Percentiles rank a stretch among this genome's conserved stretches.
These are phyloP conservation scores for Deilephila elpenor DNA, from an alignment of 2,888 invertebrate species.

Conservation along the genomic window DNA sequence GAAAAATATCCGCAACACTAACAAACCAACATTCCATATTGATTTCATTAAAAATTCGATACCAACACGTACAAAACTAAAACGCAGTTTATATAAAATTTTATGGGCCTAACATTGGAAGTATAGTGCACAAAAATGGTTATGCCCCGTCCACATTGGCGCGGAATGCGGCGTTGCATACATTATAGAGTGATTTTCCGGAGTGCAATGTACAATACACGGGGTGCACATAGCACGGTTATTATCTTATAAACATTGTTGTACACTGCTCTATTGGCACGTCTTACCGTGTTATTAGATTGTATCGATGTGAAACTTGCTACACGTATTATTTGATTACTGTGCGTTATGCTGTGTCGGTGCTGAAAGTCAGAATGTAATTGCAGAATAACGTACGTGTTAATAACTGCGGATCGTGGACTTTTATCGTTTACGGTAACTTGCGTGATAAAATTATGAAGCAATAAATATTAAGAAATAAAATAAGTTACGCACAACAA, in stretches of 20 bases:
- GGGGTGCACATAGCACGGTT: conserved; percentile 52
- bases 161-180: conserved; percentile 52
- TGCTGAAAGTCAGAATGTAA: not conserved
- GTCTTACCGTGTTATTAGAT: conserved; percentile 29
- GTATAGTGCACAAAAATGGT: conserved; percentile 31
- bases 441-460: not conserved
- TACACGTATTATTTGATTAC: conserved; percentile 24
- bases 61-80: conserved; percentile 24
- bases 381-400: not conserved
- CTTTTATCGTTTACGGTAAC: not conserved
- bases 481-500: no score
- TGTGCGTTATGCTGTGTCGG: conserved; percentile 6
- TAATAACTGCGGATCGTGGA: not conserved
- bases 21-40: not conserved
- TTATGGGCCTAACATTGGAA: conserved; percentile 27
- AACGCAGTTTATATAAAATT: conserved; percentile 32
- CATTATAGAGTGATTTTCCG: conserved; percentile 73
- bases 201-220: conserved; percentile 62
- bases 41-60: conserved; percentile 26
- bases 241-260: conserved; percentile 56
- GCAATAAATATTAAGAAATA: not conserved
- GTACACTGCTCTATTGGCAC: conserved; percentile 37
- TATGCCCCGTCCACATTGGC: conserved; percentile 17
- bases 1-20: conserved; percentile 4
- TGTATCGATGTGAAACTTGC: conserved; percentile 9